phyloP scores from a whole-genome alignment of 2,888 invertebrate species.

The Auanema freiburgensis region DNA sequence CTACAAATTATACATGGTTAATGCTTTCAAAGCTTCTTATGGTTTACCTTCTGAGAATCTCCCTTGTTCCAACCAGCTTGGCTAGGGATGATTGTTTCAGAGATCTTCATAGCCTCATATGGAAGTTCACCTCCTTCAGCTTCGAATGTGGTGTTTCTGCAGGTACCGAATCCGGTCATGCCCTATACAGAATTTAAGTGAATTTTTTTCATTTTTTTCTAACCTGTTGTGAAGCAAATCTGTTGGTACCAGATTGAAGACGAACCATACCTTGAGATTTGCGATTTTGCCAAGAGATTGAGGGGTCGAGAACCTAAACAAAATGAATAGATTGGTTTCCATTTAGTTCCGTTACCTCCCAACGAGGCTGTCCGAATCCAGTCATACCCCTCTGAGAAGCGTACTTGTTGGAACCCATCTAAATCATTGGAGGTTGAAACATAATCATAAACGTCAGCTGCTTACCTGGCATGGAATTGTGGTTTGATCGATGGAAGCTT shows the following conservation, averaged over 20 bases:
- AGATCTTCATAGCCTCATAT: slow-evolving; percentile 63
- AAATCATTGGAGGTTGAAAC: slow-evolving; percentile 10
- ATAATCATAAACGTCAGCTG: slow-evolving; percentile 9
- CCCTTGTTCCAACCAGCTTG: slow-evolving; percentile 65
- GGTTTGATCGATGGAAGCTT: slow-evolving; percentile 58
- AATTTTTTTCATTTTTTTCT: slow-evolving; percentile 9
- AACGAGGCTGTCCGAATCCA: slow-evolving; percentile 63
- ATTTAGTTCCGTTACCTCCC: slow-evolving; percentile 50
- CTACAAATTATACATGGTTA: slow-evolving; percentile 23
- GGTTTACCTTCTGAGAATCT: slow-evolving; percentile 62
- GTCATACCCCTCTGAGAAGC: slow-evolving; percentile 65
- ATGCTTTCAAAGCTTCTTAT: background rate
- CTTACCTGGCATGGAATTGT: slow-evolving; percentile 43
- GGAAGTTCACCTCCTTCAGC: slow-evolving; percentile 63
- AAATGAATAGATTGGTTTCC: background rate
- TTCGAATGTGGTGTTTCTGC: slow-evolving; percentile 62
- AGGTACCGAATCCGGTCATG: slow-evolving; percentile 54
- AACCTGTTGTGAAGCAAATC: slow-evolving; percentile 61
- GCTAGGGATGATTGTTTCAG: slow-evolving; percentile 63
- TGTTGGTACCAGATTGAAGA: slow-evolving; percentile 61
- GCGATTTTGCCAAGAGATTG: slow-evolving; percentile 62
- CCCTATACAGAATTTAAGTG: slow-evolving; percentile 30
- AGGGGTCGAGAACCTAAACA: slow-evolving; percentile 52
- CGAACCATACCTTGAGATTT: slow-evolving; percentile 63
- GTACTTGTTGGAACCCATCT: slow-evolving; percentile 64